Base-by-base conservation (phyloP, 1,140 invertebrate genomes). In the Scaptomyza graminum region DNA sequence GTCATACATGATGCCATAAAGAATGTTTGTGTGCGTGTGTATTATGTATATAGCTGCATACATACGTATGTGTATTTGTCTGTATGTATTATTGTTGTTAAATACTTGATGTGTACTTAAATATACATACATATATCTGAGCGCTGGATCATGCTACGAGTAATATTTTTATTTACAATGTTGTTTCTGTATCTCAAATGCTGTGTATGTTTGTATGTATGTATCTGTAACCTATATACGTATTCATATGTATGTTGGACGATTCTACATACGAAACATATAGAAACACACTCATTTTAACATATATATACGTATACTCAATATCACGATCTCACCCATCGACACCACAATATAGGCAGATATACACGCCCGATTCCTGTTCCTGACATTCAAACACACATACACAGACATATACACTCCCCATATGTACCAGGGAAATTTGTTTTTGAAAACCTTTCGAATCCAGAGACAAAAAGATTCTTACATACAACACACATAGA, bases 61-160 rank as follows among this genome's bases (percentile, higher is more conserved):
- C 25, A 46, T 59, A 18, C 8, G 18, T 44, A 12, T 60, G 46
- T 22, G 31, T 34, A 9, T 34, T 9, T 62, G 59, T 54, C 6
- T 63, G 50, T 54, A 12, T 63, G 43, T 25, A 25, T 44, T 16
- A 18, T 5, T 70, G 51, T 47, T 64, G 50, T 55, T 44, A 55
- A 43, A 43, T 34, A 59, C 34, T 70, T 63, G 60, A 56, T 70
- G 63, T 70, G 54, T 59, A 66, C 63, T 16, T 39, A 34, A 5
- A 11, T 34, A 34, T 34, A 34, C 31, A 31, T 31, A 31, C 5
- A 50, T 39, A 47, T 49, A 56, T 22, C 43, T 51, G 39, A 18
- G 41, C 59, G 55, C 64, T 67, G 46, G 37, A 46, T 56, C 28
- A 66, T 65, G 28, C 51, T 65, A 65, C 41, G 44, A 49, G 67